Evolutionary conservation across 2,113 vertebrate species (phyloP).

Genomic region (Heterocephalus glaber): DNA sequence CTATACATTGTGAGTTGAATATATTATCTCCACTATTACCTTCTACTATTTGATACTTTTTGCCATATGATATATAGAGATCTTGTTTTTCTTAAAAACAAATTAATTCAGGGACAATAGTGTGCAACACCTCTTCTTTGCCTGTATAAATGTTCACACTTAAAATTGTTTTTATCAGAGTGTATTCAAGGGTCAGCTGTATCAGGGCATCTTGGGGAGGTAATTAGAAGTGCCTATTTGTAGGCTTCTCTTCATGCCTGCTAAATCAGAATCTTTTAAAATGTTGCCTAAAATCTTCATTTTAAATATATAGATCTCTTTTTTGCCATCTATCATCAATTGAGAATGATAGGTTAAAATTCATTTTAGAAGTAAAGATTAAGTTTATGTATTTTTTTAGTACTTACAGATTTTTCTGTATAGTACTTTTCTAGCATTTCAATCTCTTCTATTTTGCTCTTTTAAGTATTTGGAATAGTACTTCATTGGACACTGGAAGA

Average conservation of each 20-base stretch:
- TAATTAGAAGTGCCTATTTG: neutral
- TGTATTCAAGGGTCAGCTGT: neutral
- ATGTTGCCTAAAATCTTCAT: neutral
- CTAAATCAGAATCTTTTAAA: neutral
- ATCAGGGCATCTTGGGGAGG: neutral
- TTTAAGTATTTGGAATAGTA: neutral
- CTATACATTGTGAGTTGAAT: neutral
- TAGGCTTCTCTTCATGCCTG: neutral
- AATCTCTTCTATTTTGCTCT: neutral
- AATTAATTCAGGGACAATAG: neutral
- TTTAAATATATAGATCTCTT: neutral
- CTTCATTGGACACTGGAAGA: neutral
- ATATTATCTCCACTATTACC: neutral
- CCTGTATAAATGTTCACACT: neutral
- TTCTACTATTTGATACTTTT: neutral
- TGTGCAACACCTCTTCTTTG: neutral
- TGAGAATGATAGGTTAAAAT: neutral
- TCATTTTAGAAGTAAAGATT: conserved; percentile 2
- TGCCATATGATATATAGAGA: neutral
- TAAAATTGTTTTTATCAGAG: conserved; percentile 8
- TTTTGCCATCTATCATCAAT: neutral
- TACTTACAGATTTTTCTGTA: neutral
- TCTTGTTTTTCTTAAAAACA: neutral
- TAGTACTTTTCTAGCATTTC: neutral
- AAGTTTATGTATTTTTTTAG: neutral